Evolutionary conservation across 2,888 invertebrate genomes (phyloP).

Genomic region (Pardosa pseudoannulata): DNA sequence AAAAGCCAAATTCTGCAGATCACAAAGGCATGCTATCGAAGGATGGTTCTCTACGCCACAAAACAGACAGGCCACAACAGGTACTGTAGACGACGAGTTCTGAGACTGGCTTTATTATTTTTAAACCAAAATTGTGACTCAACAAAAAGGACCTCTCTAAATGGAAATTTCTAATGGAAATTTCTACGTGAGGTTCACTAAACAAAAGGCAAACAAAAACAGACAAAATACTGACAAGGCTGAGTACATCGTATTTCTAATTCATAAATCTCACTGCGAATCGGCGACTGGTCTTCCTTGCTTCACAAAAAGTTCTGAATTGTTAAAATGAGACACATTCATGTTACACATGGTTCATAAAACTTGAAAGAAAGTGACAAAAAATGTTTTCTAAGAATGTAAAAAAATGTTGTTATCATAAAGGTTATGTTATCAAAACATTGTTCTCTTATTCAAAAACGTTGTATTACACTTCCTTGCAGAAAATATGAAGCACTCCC

Average conservation of each 20-base stretch:
- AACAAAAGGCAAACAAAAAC: neutral
- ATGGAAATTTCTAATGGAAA: neutral
- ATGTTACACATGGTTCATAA: too few relatives aligned
- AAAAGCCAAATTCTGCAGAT: neutral
- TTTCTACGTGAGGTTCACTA: neutral
- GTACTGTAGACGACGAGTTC: neutral
- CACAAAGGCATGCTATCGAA: neutral
- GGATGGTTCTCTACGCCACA: neutral
- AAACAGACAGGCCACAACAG: neutral
- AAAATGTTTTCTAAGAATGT: too few relatives aligned
- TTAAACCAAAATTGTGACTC: neutral
- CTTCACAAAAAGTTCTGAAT: too few relatives aligned
- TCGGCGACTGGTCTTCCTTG: too few relatives aligned
- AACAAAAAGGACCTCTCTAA: neutral
- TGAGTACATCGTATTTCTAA: neutral
- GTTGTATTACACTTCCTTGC: too few relatives aligned
- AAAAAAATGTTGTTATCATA: too few relatives aligned
- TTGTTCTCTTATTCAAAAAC: too few relatives aligned
- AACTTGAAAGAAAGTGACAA: too few relatives aligned
- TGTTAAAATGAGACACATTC: too few relatives aligned
- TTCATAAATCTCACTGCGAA: too few relatives aligned
- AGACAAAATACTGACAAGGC: constrained; percentile 7
- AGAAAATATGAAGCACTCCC: too few relatives aligned
- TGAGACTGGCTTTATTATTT: neutral
- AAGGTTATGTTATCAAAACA: too few relatives aligned